Conservation (phyloP, 1,140 invertebrate genomes). For the Leptopilina clavipes region DNA sequence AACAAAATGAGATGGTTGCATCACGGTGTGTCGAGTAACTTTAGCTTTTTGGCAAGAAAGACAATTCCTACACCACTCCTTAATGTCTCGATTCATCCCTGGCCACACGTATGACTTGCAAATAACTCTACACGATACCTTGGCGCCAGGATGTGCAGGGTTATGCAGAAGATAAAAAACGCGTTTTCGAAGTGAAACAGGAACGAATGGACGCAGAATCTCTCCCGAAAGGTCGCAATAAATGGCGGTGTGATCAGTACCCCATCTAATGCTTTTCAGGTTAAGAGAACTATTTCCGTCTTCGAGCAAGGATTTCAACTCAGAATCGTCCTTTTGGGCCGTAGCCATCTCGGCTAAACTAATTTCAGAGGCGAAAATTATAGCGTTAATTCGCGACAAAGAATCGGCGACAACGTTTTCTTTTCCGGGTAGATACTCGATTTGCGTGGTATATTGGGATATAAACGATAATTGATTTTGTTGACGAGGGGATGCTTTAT, state of each 20-base stretch:
- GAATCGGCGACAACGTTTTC: neutral
- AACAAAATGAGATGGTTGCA: no score
- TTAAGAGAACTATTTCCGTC: neutral
- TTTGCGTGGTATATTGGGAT: neutral
- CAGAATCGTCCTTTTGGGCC: neutral
- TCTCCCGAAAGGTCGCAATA: neutral
- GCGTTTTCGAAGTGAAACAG: neutral
- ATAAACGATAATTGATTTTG: constrained; percentile 10
- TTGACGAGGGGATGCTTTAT: constrained; percentile 36
- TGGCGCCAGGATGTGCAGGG: neutral
- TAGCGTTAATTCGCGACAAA: neutral
- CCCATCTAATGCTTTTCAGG: neutral
- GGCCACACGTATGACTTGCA: neutral
- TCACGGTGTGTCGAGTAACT: no score
- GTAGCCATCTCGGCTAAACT: neutral
- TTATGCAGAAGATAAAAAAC: neutral
- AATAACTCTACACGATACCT: neutral
- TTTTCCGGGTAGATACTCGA: neutral
- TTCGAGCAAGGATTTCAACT: neutral
- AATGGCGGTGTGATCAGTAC: neutral
- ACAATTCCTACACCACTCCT: neutral
- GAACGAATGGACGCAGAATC: neutral
- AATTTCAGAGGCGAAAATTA: neutral
- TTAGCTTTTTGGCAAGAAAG: no score
- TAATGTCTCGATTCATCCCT: neutral